These are phyloP conservation scores for Tenebrio molitor DNA, from an alignment of 1,140 invertebrate species.

Conservation along the genomic window DNA sequence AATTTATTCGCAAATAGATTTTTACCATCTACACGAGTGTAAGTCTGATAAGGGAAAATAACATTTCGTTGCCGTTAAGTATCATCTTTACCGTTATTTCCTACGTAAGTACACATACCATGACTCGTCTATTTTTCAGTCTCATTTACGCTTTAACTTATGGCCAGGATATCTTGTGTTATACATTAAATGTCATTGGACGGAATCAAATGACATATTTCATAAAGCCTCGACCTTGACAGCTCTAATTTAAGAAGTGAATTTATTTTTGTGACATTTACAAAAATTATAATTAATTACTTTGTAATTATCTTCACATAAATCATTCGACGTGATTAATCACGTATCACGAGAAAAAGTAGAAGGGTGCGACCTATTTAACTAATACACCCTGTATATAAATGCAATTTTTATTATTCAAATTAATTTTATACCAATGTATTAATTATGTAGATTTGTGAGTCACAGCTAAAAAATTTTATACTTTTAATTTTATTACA, in stretches of 20 bases:
- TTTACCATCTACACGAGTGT: background rate
- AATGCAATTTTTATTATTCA: slow-evolving; percentile 27
- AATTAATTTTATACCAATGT: slow-evolving; percentile 9
- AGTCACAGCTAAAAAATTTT: slow-evolving; percentile 16
- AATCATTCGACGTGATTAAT: slow-evolving; percentile 1
- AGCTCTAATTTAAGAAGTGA: background rate
- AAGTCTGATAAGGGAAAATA: slow-evolving; percentile 26
- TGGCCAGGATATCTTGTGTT: slow-evolving; percentile 17
- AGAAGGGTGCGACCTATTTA: background rate
- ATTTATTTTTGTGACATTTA: slow-evolving; percentile 22
- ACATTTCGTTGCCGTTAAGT: slow-evolving; percentile 28
- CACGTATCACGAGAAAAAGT: background rate
- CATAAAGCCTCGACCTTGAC: slow-evolving; percentile 27
- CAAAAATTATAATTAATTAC: slow-evolving; percentile 27
- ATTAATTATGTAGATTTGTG: slow-evolving; percentile 24
- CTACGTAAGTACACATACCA: slow-evolving; percentile 13
- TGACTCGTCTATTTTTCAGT: slow-evolving; percentile 33
- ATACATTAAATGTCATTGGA: slow-evolving; percentile 11
- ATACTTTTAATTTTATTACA: slow-evolving; percentile 25
- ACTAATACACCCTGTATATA: slow-evolving; percentile 14
- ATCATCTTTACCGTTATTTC: slow-evolving; percentile 28
- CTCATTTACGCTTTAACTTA: slow-evolving; percentile 34
- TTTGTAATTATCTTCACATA: slow-evolving; percentile 9
- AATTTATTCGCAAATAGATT: slow-evolving; percentile 33
- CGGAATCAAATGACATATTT: background rate